A percentile compares a stretch with the other conserved stretches of the same genome.
Conservation (phyloP, 2,888 invertebrate species). For the Aproaerema taeniolella region DNA sequence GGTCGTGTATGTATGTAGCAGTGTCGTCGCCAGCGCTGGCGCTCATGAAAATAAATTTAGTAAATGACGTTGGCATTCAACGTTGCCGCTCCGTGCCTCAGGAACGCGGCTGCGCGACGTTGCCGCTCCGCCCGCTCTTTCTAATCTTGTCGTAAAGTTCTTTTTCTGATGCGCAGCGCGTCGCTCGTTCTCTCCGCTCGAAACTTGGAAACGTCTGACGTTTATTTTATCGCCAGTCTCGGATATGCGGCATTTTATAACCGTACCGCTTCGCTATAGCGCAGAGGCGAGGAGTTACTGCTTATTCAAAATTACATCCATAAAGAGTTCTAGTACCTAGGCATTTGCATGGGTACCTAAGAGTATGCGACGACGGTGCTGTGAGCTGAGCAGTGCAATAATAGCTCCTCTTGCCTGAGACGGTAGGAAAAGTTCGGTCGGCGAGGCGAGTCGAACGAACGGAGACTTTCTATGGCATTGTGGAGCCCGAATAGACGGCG, state of each 20-base stretch:
- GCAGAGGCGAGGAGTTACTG: constrained; percentile 48
- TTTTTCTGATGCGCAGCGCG: constrained; percentile 76
- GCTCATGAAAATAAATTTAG: constrained; percentile 78
- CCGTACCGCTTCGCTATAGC: constrained; percentile 47
- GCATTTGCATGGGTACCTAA: constrained; percentile 32
- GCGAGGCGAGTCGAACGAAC: constrained; percentile 64
- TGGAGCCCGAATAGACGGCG: constrained; percentile 69
- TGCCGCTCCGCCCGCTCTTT: constrained; percentile 73
- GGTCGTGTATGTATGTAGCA: constrained; percentile 41
- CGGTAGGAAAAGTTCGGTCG: constrained; percentile 71
- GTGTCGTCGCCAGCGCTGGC: constrained; percentile 69
- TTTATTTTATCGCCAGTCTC: constrained; percentile 71
- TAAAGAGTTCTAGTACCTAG: constrained; percentile 48
- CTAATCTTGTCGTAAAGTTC: constrained; percentile 78
- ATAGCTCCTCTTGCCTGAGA: constrained; percentile 50
- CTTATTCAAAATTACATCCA: constrained; percentile 62
- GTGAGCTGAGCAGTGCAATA: constrained; percentile 40
- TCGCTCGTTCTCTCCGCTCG: constrained; percentile 68
- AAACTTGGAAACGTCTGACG: constrained; percentile 73
- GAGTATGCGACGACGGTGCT: constrained; percentile 30
- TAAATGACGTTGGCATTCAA: constrained; percentile 70
- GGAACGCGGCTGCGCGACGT: constrained; percentile 73
- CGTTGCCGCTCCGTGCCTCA: constrained; percentile 66
- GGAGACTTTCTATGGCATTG: constrained; percentile 76
- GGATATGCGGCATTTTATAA: constrained; percentile 67